Percentiles rank a stretch among this genome's conserved stretches.
phyloP scores from a whole-genome alignment of 1,140 invertebrate species.

The Theocolax elegans region DNA sequence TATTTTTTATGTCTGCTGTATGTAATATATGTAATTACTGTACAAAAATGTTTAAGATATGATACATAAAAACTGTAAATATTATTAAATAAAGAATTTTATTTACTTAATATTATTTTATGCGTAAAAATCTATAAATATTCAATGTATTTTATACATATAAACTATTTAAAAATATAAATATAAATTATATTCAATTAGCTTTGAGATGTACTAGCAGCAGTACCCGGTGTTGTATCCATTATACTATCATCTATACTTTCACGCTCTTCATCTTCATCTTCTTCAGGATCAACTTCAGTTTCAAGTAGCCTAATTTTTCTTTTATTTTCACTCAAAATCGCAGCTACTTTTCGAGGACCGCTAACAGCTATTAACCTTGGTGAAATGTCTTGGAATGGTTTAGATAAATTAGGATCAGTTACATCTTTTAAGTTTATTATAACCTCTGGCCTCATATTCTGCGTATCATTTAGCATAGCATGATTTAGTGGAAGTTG shows the following conservation, averaged over 20 bases:
- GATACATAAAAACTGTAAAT: constrained; percentile 24
- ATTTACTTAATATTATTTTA: constrained; percentile 20
- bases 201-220: constrained; percentile 22
- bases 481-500: constrained; percentile 73
- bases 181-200: constrained; percentile 24
- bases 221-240: constrained; percentile 53
- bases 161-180: constrained; percentile 25
- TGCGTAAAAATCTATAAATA: constrained; percentile 5
- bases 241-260: constrained; percentile 62
- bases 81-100: constrained; percentile 22
- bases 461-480: constrained; percentile 61
- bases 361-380: constrained; percentile 86
- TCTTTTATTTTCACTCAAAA: constrained; percentile 81
- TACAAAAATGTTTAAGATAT: constrained; percentile 15
- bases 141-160: constrained; percentile 11
- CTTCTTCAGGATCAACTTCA: constrained; percentile 90
- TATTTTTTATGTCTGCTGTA: not conserved
- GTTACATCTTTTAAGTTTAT: constrained; percentile 68
- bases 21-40: constrained; percentile 21
- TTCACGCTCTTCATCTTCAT: constrained; percentile 74
- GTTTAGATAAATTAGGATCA: constrained; percentile 68
- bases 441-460: constrained; percentile 46
- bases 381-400: constrained; percentile 80
- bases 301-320: constrained; percentile 91
- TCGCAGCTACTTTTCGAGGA: constrained; percentile 86